These are phyloP conservation scores for Taxidea taxus DNA, from an alignment of 2,113 vertebrate genomes.

Conservation along the genomic window DNA sequence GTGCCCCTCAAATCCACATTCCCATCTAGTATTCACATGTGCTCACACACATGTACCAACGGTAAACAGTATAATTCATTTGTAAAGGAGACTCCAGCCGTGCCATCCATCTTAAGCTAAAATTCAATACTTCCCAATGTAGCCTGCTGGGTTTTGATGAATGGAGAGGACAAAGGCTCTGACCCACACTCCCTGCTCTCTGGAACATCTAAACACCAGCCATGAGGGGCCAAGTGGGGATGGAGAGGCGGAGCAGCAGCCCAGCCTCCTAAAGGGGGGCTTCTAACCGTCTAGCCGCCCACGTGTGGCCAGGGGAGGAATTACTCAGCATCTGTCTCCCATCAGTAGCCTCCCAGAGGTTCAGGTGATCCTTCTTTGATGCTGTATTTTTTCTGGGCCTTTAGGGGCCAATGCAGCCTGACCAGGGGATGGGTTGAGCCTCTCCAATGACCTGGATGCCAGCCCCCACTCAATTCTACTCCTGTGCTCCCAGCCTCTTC, in stretches of 20 bases:
- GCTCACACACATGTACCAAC: not conserved
- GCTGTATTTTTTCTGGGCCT: not conserved
- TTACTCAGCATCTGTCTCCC: not conserved
- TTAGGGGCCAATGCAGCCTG: not conserved
- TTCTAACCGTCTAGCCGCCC: not conserved
- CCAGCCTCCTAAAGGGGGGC: too few species aligned
- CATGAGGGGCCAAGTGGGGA: not conserved
- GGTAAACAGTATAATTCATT: slow-evolving; percentile 76
- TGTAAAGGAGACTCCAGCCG: slow-evolving; percentile 72
- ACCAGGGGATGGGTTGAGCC: not conserved
- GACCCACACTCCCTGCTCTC: not conserved
- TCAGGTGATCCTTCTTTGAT: not conserved
- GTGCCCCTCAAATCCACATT: not conserved
- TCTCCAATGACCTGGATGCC: not conserved
- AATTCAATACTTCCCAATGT: slow-evolving; percentile 71
- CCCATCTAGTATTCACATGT: not conserved
- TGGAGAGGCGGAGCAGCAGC: not conserved
- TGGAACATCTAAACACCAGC: not conserved
- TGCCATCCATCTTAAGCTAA: slow-evolving; percentile 75
- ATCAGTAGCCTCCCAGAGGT: not conserved
- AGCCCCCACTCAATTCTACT: not conserved
- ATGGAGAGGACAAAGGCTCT: slow-evolving; percentile 45
- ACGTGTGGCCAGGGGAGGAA: not conserved
- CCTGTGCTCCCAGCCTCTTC: not conserved
- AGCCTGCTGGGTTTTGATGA: slow-evolving; percentile 68